These are phyloP conservation scores for Elachura formosa DNA, from an alignment of 2,113 vertebrate species.

Conservation along the genomic window DNA sequence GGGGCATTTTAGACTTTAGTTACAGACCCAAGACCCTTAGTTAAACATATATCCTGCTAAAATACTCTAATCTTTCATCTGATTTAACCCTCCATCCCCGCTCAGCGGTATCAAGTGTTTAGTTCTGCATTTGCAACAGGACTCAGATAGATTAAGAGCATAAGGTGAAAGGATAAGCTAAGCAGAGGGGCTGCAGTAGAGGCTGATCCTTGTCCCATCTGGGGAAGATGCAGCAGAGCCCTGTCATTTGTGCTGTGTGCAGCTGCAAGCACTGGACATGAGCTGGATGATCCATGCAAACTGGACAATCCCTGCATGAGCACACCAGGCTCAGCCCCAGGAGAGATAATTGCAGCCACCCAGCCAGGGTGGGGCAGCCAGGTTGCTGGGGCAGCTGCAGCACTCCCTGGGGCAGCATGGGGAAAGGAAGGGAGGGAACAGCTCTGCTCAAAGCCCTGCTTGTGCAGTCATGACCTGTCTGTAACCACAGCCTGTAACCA, in stretches of 20 bases:
- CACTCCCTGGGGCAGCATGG: not conserved
- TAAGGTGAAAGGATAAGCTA: not conserved
- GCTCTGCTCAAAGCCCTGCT: not conserved
- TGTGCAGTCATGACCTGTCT: not conserved
- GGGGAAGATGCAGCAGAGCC: not conserved
- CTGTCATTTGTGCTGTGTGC: not conserved
- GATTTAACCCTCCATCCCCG: not conserved
- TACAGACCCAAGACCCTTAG: not conserved
- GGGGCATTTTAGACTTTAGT: not conserved
- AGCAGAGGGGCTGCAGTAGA: not conserved
- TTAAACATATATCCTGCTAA: not conserved
- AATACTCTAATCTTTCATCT: not conserved
- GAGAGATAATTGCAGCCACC: not conserved
- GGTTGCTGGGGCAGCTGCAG: not conserved
- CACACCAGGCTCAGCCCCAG: not conserved
- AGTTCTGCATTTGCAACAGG: not conserved
- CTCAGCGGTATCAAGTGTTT: not conserved
- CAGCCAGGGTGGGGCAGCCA: not conserved
- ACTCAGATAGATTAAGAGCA: not conserved
- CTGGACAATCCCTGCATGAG: not conserved
- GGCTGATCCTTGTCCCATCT: not conserved
- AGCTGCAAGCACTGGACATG: not conserved
- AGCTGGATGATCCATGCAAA: fast-evolving
- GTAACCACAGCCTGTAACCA: not conserved
- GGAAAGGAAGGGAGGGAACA: not conserved